Evolutionary conservation across 2,113 vertebrate species (phyloP), one percentile per base, ranked within the genome.

Genomic region (Tupaia chinensis): DNA sequence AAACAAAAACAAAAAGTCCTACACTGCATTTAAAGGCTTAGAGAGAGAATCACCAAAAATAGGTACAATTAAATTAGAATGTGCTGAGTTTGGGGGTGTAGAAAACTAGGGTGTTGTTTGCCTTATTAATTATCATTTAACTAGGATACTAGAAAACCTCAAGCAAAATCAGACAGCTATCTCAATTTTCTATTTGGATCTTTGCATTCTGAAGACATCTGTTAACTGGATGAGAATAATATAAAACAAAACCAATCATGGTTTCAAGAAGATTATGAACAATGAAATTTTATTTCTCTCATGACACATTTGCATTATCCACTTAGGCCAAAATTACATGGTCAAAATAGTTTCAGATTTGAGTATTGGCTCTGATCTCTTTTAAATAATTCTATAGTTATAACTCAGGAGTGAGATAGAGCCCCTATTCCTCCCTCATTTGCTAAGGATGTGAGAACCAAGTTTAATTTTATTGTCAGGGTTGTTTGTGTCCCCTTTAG

Each of bases 61-160:
- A 79, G 16, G 23, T 25, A 14, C 19, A 56, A 79, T 91, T 91
- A 86, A 86, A 92, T 34, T 79, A 92, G 89, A 60, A 2, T 13
- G 7, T 77, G 65, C 23, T 72, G 53, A 53, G 23, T 93, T 93
- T 91, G 16, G 76, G 54, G 23, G 20, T 58, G 3, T 27, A 77
- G 32, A 23, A 78, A 92, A 73, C 17, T 13, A 53, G 23, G 23
- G 5, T 58, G 60, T 44, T 44, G 14, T 17, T 91, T 44, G 3
- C 32, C 14, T 81, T 95, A 63, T 60, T 94, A 93, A 80, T 80
- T 66, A 27, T 14, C 82, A 17, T 65, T 86, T 95, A 96, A 96
- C n/a, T 54, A 58, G 72, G 13, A 87, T 19, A 14, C 32, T 54
- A 83, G 20, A 34, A 89, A 93, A 82, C 16, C 27, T 91, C 61